Evolutionary conservation across 2,888 invertebrate species (phyloP), one percentile per base, ranked within the genome.

Genomic region (Epistrophella euchroma): DNA sequence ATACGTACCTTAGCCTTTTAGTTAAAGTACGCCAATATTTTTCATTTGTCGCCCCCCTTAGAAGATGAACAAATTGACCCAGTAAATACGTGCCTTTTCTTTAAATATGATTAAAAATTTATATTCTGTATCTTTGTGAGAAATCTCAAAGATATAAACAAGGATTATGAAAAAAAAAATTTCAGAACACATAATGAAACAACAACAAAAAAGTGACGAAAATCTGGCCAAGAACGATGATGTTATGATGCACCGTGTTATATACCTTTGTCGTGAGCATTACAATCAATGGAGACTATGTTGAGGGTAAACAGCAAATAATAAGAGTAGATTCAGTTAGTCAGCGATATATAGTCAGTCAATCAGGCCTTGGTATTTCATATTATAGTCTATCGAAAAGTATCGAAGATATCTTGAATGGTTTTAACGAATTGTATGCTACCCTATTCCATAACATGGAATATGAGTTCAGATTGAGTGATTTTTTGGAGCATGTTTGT

Each of bases 321-420:
- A 60, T 28, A 45, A 11, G 43, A 28, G 6, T 22, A 28, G 9
- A 74, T 17, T 78, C 50, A 60, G 50, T 52, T 17, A 47, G 73
- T 37, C 55, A 68, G n/a, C n/a, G 60, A 55, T 4, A 22, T 50
- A 22, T 35, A 73, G 68, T 74, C 62, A 78, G 74, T 75, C 79
- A 83, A 71, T 71, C 79, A 84, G 74, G 75, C 84, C 79, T 79
- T 79, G 79, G 70, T 60, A 79, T 79, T 82, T 2, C 15, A 50
- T n/a, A n/a, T n/a, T n/a, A 40, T 37, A 43, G n/a, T 43, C 13
- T 11, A 4, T 43, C 2, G 5, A 45, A 17, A n/a, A 7, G 4
- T 5, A 40, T 1, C 15, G 13, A 64, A 11, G 40, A 55, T 37
- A 2, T 15, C 11, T n/a, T 0, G 6, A 45, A 17, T 9, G 15